phyloP scores from a whole-genome alignment of 2,797 vertebrate genomes.

The Gobionotothen gibberifrons region DNA sequence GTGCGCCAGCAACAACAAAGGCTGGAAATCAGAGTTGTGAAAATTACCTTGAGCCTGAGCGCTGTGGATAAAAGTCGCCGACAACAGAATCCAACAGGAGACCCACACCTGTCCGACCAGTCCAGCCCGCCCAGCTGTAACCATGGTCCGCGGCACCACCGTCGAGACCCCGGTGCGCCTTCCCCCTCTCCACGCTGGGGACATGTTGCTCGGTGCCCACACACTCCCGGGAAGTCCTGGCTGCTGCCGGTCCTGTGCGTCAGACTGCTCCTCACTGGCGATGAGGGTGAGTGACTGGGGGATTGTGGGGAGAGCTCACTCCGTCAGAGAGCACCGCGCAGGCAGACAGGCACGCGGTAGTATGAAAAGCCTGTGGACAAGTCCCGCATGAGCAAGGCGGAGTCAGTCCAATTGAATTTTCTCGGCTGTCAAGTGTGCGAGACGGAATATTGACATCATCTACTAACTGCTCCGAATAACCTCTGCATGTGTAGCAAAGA shows the following conservation, averaged over 20 bases:
- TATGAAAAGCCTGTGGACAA: slow-evolving; percentile 68
- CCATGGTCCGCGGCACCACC: slow-evolving; percentile 63
- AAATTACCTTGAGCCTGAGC: slow-evolving; percentile 82
- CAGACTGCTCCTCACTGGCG: slow-evolving; percentile 65
- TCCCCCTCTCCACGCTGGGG: slow-evolving; percentile 72
- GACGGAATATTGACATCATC: slow-evolving; percentile 66
- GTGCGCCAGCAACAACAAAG: slow-evolving; percentile 20
- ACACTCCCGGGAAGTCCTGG: slow-evolving; percentile 70
- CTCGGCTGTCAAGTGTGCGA: slow-evolving; percentile 70
- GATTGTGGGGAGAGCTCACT: slow-evolving; percentile 41
- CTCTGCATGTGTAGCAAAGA: slow-evolving; percentile 13
- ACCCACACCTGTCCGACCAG: slow-evolving; percentile 73
- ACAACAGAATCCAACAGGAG: slow-evolving; percentile 81
- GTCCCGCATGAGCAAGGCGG: slow-evolving; percentile 77
- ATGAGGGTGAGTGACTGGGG: slow-evolving; percentile 64
- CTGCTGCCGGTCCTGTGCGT: slow-evolving; percentile 67
- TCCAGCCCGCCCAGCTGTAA: slow-evolving; percentile 44
- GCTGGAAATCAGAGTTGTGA: slow-evolving; percentile 6
- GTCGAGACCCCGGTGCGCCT: slow-evolving; percentile 65
- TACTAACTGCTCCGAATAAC: slow-evolving; percentile 38
- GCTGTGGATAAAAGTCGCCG: slow-evolving; percentile 62
- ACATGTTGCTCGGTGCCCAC: slow-evolving; percentile 84
- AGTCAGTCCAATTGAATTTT: slow-evolving; percentile 79
- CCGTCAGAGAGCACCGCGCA: slow-evolving; percentile 54
- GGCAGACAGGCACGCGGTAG: slow-evolving; percentile 50